Evolutionary conservation across 64 coral and sea anemone species (phyloP), one percentile per base, ranked within the genome.

Genomic region (Montipora cactus): DNA sequence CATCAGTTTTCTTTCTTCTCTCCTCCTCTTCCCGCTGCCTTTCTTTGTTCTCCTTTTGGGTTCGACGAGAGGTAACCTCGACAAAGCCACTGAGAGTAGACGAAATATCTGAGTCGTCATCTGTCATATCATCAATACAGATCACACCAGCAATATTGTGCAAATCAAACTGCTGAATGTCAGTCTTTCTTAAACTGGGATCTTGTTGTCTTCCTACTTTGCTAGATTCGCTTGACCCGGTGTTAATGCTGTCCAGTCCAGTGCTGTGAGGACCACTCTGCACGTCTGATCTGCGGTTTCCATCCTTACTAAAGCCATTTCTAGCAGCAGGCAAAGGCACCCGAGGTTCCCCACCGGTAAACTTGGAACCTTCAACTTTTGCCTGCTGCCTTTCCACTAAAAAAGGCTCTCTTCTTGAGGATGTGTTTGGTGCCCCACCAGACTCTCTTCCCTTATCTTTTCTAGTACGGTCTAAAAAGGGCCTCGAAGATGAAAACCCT

Each of bases 321-420:
- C 91, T 94, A 92, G 92, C 98, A 99, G 98, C 98, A 99, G 98
- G 92, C 91, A 96, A 94, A 78, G 95, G 76, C 57, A 53, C 84
- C 86, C 87, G 91, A 95, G 94, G 89, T 77, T 96, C 96, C 89
- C 83, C 83, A 90, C 88, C 88, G 69, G 84, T 76, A 84, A 71
- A 48, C 79, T 91, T 93, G 77, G 98, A 96, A 96, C 98, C 98
- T 47, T 94, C 98, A 96, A 75, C 95, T 94, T 94, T 94, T 96
- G 91, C 98, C 98, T 99, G 98, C 96, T 98, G 96, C 98, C 83
- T 99, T 96, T 99, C 95, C 53, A 78, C 95, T 99, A 99, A 99
- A 99, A 99, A 99, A 99, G 94, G 69, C 88, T 99, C 98, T 57
- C 89, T 76, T 61, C 96, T 90, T 80, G 90, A 92, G 55, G 83